These are phyloP conservation scores for Enteromius trimaculatus DNA, from an alignment of 2,797 vertebrate species.

Conservation along the genomic window DNA sequence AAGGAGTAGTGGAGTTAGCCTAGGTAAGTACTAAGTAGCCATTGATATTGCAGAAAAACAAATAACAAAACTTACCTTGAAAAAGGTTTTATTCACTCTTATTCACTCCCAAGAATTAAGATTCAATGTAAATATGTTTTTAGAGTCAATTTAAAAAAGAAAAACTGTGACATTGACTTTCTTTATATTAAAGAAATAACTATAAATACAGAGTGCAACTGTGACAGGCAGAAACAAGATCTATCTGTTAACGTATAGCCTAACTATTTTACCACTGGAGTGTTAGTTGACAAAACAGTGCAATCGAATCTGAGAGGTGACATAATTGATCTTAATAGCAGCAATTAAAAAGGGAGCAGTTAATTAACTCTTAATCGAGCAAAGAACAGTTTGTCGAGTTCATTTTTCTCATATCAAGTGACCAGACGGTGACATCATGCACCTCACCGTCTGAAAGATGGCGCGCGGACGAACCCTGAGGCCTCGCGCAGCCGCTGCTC, in stretches of 20 bases:
- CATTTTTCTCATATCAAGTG: constrained; percentile 36
- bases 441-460: constrained; percentile 31
- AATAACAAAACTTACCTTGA: neutral
- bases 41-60: neutral
- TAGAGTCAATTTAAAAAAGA: neutral
- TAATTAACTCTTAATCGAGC: constrained; percentile 33
- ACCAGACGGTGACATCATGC: constrained; percentile 34
- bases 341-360: constrained; percentile 48
- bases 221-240: neutral
- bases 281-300: constrained; percentile 53
- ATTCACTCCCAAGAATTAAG: too few relatives aligned
- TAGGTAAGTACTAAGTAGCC: neutral
- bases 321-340: constrained; percentile 51
- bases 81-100: neutral
- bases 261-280: constrained; percentile 21
- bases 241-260: neutral
- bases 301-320: constrained; percentile 40
- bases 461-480: neutral
- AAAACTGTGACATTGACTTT: neutral
- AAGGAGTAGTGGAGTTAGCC: neutral
- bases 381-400: constrained; percentile 50
- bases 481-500: constrained; percentile 31
- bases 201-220: neutral
- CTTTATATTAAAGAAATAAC: neutral
- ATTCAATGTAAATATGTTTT: neutral